Conservation (phyloP, 1,140 invertebrate genomes). For the Caerostris darwini region DNA sequence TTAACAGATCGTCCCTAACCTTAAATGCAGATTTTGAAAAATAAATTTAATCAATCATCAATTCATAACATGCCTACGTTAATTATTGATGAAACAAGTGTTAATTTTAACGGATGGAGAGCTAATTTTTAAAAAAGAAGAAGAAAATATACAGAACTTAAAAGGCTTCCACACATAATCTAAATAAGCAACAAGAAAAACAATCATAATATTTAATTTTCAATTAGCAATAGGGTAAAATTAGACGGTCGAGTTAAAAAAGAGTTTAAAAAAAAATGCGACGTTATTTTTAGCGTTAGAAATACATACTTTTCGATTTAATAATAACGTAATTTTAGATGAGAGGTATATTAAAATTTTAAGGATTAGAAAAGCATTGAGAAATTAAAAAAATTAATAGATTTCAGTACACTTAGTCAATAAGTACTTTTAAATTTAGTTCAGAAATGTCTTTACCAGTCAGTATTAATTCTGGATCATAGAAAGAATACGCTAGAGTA, state of each 20-base stretch:
- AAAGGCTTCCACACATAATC: background rate
- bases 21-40: too few species aligned
- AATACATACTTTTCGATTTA: background rate
- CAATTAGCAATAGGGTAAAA: background rate
- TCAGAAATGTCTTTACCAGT: background rate
- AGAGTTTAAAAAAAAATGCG: background rate
- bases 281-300: background rate
- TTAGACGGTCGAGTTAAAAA: background rate
- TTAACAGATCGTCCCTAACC: too few species aligned
- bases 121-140: background rate
- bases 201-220: background rate
- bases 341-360: background rate
- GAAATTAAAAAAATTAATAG: background rate
- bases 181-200: background rate
- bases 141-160: conserved; percentile 13
- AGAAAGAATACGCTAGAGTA: background rate
- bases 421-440: background rate
- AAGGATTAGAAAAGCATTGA: background rate
- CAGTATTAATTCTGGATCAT: background rate
- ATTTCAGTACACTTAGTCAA: background rate
- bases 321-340: background rate
- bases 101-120: background rate
- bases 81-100: too few species aligned
- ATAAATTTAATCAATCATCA: too few species aligned
- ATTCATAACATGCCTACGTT: too few species aligned